phyloP scores from a whole-genome alignment of 1,140 invertebrate genomes.

The Drosophila navojoa region DNA sequence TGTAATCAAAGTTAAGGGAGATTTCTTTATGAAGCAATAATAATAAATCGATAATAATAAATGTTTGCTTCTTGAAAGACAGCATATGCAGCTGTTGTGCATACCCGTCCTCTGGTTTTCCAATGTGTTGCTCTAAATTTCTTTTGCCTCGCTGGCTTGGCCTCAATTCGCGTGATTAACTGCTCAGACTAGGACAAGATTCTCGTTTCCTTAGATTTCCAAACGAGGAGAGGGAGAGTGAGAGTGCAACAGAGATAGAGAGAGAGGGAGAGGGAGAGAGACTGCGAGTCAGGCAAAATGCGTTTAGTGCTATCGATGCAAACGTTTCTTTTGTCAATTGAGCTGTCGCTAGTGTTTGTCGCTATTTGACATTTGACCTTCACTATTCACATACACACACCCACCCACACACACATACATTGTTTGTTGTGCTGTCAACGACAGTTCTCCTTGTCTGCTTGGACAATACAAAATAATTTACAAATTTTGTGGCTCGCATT shows the following conservation, averaged over 20 bases:
- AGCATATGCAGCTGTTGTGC: background rate
- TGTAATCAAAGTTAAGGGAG: too few species aligned
- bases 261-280: too few species aligned
- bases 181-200: constrained; percentile 58
- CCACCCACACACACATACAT: background rate
- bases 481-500: constrained; percentile 39
- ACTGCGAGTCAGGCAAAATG: too few species aligned
- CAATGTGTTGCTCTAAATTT: background rate
- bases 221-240: background rate
- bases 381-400: constrained; percentile 30
- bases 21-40: too few species aligned
- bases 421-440: constrained; percentile 34
- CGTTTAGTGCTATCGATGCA: constrained; percentile 30
- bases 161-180: constrained; percentile 70
- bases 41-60: too few species aligned
- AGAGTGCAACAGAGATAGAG: background rate
- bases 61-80: too few species aligned
- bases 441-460: constrained; percentile 33
- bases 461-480: constrained; percentile 50
- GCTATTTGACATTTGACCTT: constrained; percentile 57
- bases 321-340: constrained; percentile 39
- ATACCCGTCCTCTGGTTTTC: background rate
- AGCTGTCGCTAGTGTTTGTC: constrained; percentile 31
- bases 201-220: constrained; percentile 8
- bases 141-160: constrained; percentile 26